A percentile compares a stretch with the other conserved stretches of the same genome.
Evolutionary conservation across 1,140 invertebrate species (phyloP).

Genomic region (Ips typographus): DNA sequence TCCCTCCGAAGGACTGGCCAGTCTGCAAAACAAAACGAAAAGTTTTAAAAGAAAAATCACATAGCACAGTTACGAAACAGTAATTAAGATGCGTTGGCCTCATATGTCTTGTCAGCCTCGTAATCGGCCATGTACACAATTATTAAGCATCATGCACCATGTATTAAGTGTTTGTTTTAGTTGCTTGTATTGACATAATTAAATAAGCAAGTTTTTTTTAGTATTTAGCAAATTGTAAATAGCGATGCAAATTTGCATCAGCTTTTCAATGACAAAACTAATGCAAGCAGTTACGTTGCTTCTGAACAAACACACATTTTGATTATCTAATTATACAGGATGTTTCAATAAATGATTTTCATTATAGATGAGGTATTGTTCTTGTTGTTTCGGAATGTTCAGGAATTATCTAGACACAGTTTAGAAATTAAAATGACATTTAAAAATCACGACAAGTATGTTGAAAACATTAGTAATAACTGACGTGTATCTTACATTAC

Average conservation of each 20-base stretch:
- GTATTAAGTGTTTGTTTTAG: slow-evolving; percentile 18
- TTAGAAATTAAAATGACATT: too few species aligned
- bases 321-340: background rate
- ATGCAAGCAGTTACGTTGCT: background rate
- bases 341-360: background rate
- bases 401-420: too few species aligned
- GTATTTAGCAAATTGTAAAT: background rate
- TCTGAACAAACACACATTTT: background rate
- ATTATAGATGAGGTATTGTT: background rate
- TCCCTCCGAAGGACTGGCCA: slow-evolving; percentile 70
- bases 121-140: slow-evolving; percentile 14
- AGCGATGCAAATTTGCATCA: too few species aligned
- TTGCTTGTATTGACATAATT: background rate
- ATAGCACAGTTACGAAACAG: slow-evolving; percentile 6
- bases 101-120: slow-evolving; percentile 3
- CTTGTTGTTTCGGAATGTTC: too few species aligned
- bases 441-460: too few species aligned
- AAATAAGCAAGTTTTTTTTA: slow-evolving; percentile 14
- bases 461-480: too few species aligned
- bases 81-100: slow-evolving; percentile 11
- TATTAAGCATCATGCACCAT: slow-evolving; percentile 9
- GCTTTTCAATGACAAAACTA: background rate
- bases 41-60: slow-evolving; percentile 21
- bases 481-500: too few species aligned
- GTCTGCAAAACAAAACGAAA: slow-evolving; percentile 61